Evolutionary conservation across 2,113 vertebrate genomes (phyloP).

Genomic region (Hypocryptadius cinnamomeus): DNA sequence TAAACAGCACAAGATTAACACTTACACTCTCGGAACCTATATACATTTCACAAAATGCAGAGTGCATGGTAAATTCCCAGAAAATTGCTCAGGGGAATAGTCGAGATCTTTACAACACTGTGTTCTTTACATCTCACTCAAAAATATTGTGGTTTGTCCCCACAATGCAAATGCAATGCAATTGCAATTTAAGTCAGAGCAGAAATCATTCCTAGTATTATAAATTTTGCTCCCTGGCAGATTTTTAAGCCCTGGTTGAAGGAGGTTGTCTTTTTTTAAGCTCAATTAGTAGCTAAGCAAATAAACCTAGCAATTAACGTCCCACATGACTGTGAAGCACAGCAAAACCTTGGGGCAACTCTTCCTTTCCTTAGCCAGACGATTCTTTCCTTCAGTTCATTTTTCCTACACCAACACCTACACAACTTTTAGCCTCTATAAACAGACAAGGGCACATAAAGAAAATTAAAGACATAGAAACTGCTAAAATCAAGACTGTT

Average conservation of each 20-base stretch:
- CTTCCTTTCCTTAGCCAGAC: neutral
- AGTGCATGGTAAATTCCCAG: neutral
- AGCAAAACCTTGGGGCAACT: neutral
- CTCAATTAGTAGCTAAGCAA: neutral
- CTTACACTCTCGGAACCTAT: neutral
- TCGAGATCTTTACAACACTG: neutral
- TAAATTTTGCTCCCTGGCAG: neutral
- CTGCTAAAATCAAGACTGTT: neutral
- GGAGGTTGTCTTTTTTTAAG: neutral
- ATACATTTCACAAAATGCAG: neutral
- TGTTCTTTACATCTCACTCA: neutral
- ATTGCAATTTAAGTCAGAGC: accelerated
- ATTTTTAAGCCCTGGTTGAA: neutral
- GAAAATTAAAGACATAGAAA: neutral
- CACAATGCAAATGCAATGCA: neutral
- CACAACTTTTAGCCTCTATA: neutral
- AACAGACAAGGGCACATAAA: accelerated
- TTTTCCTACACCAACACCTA: neutral
- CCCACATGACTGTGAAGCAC: neutral
- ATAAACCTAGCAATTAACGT: neutral
- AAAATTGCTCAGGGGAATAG: neutral
- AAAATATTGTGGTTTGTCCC: neutral
- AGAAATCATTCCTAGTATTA: neutral
- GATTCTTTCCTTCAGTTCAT: neutral
- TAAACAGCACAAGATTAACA: neutral